phyloP scores from a whole-genome alignment of 2,888 invertebrate species.

The Tinea trinotella region DNA sequence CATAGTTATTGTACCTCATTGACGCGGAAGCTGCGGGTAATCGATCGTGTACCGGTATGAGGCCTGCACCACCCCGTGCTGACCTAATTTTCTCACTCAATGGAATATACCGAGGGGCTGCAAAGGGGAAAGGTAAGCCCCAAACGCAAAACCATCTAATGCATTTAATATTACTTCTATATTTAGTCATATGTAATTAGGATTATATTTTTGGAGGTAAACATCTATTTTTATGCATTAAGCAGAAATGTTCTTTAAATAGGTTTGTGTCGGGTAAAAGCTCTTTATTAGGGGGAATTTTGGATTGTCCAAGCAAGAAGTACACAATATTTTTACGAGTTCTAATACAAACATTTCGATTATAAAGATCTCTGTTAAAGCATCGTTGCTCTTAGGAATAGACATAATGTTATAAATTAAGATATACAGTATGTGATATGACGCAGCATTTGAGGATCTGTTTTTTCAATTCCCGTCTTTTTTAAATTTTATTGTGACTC shows the following conservation, averaged over 20 bases:
- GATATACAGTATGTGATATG: too few relatives aligned
- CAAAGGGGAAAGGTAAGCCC: slow-evolving; percentile 28
- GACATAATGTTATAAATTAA: too few relatives aligned
- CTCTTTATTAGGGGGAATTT: too few relatives aligned
- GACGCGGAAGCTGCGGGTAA: slow-evolving; percentile 39
- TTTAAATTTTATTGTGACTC: too few relatives aligned
- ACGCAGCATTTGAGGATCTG: too few relatives aligned
- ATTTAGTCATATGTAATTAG: not conserved
- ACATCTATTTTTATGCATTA: not conserved
- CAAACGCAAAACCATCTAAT: slow-evolving; percentile 17
- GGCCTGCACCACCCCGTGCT: slow-evolving; percentile 37
- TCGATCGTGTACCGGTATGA: slow-evolving; percentile 39
- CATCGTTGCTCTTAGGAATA: too few relatives aligned
- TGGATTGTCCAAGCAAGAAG: too few relatives aligned
- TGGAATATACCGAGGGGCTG: slow-evolving; percentile 33
- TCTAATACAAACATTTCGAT: too few relatives aligned
- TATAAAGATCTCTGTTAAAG: too few relatives aligned
- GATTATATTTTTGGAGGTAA: not conserved
- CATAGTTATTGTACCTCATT: slow-evolving; percentile 35
- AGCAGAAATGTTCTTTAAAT: not conserved
- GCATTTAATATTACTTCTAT: not conserved
- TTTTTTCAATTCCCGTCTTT: too few relatives aligned
- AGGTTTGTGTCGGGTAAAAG: not conserved
- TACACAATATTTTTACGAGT: too few relatives aligned
- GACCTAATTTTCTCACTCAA: slow-evolving; percentile 61